These are phyloP conservation scores for Caenorhabditis sulstoni DNA, from an alignment of 2,888 invertebrate species.

Conservation along the genomic window DNA sequence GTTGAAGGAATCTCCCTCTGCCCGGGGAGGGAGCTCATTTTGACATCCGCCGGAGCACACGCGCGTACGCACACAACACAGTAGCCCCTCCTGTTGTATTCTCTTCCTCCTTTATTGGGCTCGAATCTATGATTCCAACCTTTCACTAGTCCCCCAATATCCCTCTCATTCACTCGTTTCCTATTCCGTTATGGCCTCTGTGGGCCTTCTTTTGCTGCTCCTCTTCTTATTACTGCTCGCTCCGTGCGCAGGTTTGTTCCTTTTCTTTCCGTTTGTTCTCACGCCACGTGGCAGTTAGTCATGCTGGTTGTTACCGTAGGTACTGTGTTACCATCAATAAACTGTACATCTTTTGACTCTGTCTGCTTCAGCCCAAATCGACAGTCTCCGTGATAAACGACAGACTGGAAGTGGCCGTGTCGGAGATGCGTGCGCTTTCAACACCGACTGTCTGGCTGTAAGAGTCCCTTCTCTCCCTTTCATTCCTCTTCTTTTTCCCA, in stretches of 20 bases:
- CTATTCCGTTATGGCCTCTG: slow-evolving; percentile 28
- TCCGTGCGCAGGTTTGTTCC: slow-evolving; percentile 48
- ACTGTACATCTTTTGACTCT: slow-evolving; percentile 12
- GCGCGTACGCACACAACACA: slow-evolving; percentile 12
- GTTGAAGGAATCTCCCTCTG: slow-evolving; percentile 34
- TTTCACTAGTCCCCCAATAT: not conserved
- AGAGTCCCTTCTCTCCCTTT: not conserved
- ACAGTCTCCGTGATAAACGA: slow-evolving; percentile 55
- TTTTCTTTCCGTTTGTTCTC: slow-evolving; percentile 11
- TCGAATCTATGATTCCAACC: slow-evolving; percentile 23
- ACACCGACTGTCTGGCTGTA: slow-evolving; percentile 73
- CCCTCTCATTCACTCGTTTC: not conserved
- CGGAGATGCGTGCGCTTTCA: slow-evolving; percentile 74
- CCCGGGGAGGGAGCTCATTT: slow-evolving; percentile 40
- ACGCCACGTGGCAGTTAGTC: slow-evolving; percentile 53
- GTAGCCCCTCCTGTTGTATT: not conserved
- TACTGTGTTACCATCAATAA: slow-evolving; percentile 57
- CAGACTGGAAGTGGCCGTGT: slow-evolving; percentile 74
- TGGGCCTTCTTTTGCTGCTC: slow-evolving; percentile 29
- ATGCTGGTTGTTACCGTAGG: slow-evolving; percentile 52
- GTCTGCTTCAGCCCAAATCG: slow-evolving; percentile 27
- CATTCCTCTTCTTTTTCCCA: slow-evolving; percentile 8
- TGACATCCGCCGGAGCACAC: slow-evolving; percentile 43
- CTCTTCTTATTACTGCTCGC: slow-evolving; percentile 36
- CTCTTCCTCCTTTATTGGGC: slow-evolving; percentile 7